A percentile compares a stretch with the other conserved stretches of the same genome.
Conservation (phyloP, 2,888 invertebrate species). For the Agrochola lota region DNA sequence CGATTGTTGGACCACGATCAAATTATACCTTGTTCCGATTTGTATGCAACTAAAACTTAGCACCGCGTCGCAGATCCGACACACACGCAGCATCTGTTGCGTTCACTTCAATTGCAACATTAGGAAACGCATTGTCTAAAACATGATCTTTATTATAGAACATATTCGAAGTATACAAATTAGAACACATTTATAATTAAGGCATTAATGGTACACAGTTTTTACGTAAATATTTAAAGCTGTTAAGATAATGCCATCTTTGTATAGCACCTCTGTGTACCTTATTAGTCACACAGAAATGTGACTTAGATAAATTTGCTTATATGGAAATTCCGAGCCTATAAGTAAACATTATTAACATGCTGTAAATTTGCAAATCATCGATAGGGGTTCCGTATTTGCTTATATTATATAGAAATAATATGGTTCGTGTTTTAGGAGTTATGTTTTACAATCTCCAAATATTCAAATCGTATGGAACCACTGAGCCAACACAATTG, state of each 20-base stretch:
- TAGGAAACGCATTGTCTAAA: constrained; percentile 42
- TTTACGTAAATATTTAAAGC: constrained; percentile 51
- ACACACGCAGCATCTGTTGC: constrained; percentile 58
- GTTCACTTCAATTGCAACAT: constrained; percentile 40
- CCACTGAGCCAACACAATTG: constrained; percentile 30
- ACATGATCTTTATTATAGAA: constrained; percentile 7
- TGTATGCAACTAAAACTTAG: constrained; percentile 66
- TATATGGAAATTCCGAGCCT: constrained; percentile 53
- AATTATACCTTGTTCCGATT: constrained; percentile 80
- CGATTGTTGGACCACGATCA: constrained; percentile 86
- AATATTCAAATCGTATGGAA: constrained; percentile 27
- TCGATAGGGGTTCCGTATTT: constrained; percentile 34
- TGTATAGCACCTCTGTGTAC: constrained; percentile 46
- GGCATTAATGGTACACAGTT: constrained; percentile 21
- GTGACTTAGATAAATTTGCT: constrained; percentile 58
- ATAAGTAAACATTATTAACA: constrained; percentile 50
- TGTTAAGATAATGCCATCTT: constrained; percentile 48
- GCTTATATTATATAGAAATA: not conserved
- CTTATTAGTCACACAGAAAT: constrained; percentile 56
- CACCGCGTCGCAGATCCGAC: constrained; percentile 42
- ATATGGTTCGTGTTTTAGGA: constrained; percentile 10
- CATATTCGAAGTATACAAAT: constrained; percentile 23
- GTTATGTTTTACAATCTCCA: constrained; percentile 11
- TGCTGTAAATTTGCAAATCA: constrained; percentile 42
- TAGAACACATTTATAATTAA: constrained; percentile 20